Evolutionary conservation across 1,140 invertebrate species (phyloP), one percentile per base, ranked within the genome.

Genomic region (Spodoptera litura): DNA sequence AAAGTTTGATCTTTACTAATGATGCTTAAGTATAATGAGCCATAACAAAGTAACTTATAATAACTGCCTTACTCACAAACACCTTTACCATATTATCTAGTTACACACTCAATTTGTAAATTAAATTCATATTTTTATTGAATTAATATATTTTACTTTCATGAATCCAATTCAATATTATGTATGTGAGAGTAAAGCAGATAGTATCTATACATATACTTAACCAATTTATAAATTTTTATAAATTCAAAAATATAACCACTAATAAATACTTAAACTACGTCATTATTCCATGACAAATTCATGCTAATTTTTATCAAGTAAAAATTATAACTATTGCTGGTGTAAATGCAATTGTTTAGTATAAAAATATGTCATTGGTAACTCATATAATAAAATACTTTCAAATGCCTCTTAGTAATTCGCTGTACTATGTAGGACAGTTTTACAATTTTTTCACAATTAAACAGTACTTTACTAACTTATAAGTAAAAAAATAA

Each of bases 401-500:
- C 49, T 74, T 62, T 64, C 13, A 75, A 74, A 64, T 75, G 73
- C 73, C 49, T 64, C 59, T 64, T 72, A 68, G 53, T 77, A 72
- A 72, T 78, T 56, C 35, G 59, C 51, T 74, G 56, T 51, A 71
- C 78, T 27, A 59, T 76, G 20, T 70, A 74, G 61, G 53, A 80
- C 53, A 78, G 66, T 51, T 71, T 35, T 78, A 74, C 56, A 74
- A 59, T 58, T 61, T 56, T 64, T 61, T 59, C 51, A 75, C 11
- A 64, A 64, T 35, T 58, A 74, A 74, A 74, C 53, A 74, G 71
- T 74, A 74, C 55, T 20, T 49, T 83, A 83, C 25, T 35, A 80
- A 80, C 62, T 78, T 79, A 74, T 0, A 15, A 70, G 75, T 78
- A 83, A 79, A 80, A 73, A 84, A 90, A 91, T 90, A 92, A 93